These are phyloP conservation scores for Myodes glareolus DNA, from an alignment of 2,113 vertebrate genomes.

Conservation along the genomic window DNA sequence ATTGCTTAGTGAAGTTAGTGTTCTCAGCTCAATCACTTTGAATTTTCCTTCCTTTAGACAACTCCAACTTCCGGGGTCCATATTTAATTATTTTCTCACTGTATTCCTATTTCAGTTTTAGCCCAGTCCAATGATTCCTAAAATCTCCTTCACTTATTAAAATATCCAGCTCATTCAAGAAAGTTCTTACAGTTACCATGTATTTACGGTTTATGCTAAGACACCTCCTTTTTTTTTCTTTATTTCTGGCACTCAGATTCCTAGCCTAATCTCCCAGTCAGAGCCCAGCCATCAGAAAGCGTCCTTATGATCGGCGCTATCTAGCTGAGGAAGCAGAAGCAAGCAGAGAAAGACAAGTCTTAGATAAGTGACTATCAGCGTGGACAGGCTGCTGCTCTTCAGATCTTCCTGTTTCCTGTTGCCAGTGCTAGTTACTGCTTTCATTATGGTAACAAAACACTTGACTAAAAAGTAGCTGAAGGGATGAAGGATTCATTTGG, in stretches of 20 bases:
- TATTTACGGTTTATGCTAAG: neutral
- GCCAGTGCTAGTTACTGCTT: neutral
- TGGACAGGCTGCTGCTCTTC: neutral
- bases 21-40: neutral
- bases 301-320: neutral
- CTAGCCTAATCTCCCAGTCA: too few relatives aligned
- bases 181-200: neutral
- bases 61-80: neutral
- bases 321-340: neutral
- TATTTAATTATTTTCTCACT: slow-evolving; percentile 38
- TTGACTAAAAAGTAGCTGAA: neutral
- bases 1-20: slow-evolving; percentile 14
- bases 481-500: neutral
- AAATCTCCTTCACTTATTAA: slow-evolving; percentile 40
- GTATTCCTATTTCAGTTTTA: slow-evolving; percentile 52
- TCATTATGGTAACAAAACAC: neutral
- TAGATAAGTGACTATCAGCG: neutral
- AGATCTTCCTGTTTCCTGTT: neutral
- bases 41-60: slow-evolving; percentile 11
- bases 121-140: slow-evolving; percentile 7
- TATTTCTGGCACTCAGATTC: neutral
- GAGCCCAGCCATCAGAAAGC: neutral
- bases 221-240: neutral
- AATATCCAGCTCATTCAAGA: neutral
- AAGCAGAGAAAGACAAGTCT: neutral